Percentiles rank a stretch among this genome's conserved stretches.
These are phyloP conservation scores for Calyptomena viridis DNA, from an alignment of 2,113 vertebrate species.

Conservation along the genomic window DNA sequence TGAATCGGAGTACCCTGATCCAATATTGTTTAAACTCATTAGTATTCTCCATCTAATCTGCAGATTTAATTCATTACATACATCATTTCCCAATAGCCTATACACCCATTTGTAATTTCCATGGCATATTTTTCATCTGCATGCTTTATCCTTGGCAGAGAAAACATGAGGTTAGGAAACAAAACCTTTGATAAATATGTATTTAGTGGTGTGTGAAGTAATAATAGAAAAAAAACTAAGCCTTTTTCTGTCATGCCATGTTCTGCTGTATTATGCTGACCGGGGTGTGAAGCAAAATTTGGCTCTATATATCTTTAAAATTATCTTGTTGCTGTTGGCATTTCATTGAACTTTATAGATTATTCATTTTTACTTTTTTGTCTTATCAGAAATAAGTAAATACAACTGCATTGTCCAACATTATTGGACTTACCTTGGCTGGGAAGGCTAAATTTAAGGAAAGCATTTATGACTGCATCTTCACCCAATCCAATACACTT, in stretches of 20 bases:
- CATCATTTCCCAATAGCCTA: slow-evolving; percentile 72
- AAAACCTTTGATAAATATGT: slow-evolving; percentile 33
- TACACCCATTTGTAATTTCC: slow-evolving; percentile 68
- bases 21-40: slow-evolving; percentile 68
- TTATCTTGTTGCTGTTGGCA: neutral
- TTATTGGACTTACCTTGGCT: neutral
- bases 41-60: slow-evolving; percentile 65
- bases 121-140: slow-evolving; percentile 39
- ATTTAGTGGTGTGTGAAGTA: slow-evolving; percentile 14
- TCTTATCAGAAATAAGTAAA: slow-evolving; percentile 1
- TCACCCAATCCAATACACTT: neutral
- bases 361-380: neutral
- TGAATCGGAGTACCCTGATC: slow-evolving; percentile 53
- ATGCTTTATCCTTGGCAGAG: slow-evolving; percentile 36
- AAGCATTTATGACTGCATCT: neutral
- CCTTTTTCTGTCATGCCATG: neutral
- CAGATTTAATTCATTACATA: slow-evolving; percentile 77
- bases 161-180: slow-evolving; percentile 25
- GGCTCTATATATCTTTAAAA: neutral
- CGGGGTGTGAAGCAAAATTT: neutral
- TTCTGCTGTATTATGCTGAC: slow-evolving; percentile 3
- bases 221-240: neutral
- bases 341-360: neutral
- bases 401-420: neutral
- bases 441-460: neutral